Conservation (phyloP, 2,888 invertebrate genomes). For the Ischnus inquisitorius region DNA sequence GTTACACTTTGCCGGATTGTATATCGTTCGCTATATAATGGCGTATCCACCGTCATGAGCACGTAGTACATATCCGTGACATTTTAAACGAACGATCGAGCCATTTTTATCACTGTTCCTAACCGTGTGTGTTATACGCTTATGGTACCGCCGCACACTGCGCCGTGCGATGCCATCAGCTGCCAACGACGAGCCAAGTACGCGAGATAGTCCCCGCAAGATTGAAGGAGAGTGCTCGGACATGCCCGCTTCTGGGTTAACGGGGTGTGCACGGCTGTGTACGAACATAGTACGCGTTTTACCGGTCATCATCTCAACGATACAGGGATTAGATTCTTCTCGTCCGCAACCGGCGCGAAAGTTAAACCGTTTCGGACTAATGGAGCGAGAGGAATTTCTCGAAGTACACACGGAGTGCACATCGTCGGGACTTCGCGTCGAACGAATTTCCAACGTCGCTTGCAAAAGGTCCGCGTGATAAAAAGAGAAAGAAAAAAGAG, state of each 20-base stretch:
- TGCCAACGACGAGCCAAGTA: conserved; percentile 29
- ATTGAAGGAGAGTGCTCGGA: conserved; percentile 28
- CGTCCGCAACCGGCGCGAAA: conserved; percentile 30
- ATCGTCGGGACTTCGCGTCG: neutral
- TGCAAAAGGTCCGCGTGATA: neutral
- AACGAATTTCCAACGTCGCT: neutral
- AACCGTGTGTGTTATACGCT: conserved; percentile 58
- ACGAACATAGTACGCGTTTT: conserved; percentile 1
- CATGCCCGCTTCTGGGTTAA: conserved; percentile 58
- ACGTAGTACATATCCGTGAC: conserved; percentile 70
- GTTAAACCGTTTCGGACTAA: conserved; percentile 34
- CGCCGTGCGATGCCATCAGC: conserved; percentile 33
- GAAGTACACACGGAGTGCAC: neutral
- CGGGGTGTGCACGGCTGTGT: conserved; percentile 37
- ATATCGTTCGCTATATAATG: neutral
- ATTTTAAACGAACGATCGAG: conserved; percentile 70
- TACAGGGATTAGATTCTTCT: conserved; percentile 36
- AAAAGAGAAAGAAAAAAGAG: too few species aligned
- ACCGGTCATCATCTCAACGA: conserved; percentile 8
- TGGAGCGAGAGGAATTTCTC: conserved; percentile 25
- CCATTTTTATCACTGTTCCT: conserved; percentile 69
- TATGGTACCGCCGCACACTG: conserved; percentile 70
- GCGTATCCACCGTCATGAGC: conserved; percentile 39
- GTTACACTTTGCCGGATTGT: conserved; percentile 4
- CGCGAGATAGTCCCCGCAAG: conserved; percentile 40